Conservation (phyloP, 2,888 invertebrate genomes). For the Parascotia fuliginaria region DNA sequence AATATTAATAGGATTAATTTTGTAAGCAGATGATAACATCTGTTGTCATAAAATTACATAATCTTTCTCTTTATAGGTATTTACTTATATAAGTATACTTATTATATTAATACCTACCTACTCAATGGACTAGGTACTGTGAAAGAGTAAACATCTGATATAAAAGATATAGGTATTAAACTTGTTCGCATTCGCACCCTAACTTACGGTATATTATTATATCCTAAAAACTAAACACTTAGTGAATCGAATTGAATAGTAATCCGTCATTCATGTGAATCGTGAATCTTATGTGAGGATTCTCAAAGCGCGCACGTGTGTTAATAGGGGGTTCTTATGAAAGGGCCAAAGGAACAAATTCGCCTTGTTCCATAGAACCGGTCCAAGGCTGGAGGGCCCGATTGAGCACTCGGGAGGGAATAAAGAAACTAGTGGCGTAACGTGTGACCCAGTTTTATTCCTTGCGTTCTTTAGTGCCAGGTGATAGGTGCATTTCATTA, state of each 20-base stretch:
- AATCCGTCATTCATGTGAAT: constrained; percentile 55
- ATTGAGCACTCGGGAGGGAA: constrained; percentile 40
- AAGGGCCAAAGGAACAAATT: constrained; percentile 55
- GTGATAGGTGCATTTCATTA: constrained; percentile 74
- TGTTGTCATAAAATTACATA: background rate
- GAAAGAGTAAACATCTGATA: too few species aligned
- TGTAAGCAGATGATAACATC: background rate
- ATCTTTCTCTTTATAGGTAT: constrained; percentile 2
- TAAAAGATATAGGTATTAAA: too few species aligned
- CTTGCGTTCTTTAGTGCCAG: constrained; percentile 59
- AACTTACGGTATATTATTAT: constrained; percentile 25
- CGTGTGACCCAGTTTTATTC: constrained; percentile 80
- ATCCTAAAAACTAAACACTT: constrained; percentile 22
- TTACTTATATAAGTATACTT: background rate
- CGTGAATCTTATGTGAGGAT: constrained; percentile 49
- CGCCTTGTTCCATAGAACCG: constrained; percentile 53
- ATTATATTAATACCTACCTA: background rate
- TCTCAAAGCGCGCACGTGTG: constrained; percentile 75
- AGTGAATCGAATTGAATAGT: constrained; percentile 28
- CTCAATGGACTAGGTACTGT: background rate
- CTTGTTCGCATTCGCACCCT: too few species aligned
- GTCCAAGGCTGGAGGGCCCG: constrained; percentile 51
- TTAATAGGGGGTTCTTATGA: constrained; percentile 60
- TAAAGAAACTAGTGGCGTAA: constrained; percentile 57
- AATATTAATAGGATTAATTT: background rate